Evolutionary conservation across 2,113 vertebrate genomes (phyloP), one percentile per base, ranked within the genome.

Genomic region (Helogale parvula): DNA sequence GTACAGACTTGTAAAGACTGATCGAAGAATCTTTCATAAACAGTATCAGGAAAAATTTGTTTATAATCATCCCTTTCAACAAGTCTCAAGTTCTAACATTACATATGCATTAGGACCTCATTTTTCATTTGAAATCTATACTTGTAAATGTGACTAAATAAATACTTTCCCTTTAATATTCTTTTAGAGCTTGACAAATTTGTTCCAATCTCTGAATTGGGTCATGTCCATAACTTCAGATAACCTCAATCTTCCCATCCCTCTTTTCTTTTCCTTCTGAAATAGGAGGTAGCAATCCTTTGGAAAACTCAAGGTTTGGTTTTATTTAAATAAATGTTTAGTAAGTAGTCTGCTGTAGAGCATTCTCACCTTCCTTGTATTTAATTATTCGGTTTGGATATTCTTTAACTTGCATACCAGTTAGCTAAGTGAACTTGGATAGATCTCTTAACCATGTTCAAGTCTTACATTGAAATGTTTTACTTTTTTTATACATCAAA

Each of bases 401-500:
- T 82, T 91, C 65, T 90, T 93, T 50, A 94, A 72, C 35, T 68
- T 72, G 38, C 74, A 72, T 6, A 80, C 4, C 74, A 85, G 25
- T 9, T 54, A 54, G 74, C 71, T 71, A 74, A 83, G n/a, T 74
- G n/a, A 84, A 82, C 6, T 80, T 41, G 35, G 2, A 33, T 17
- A 83, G 1, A 81, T 80, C 65, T 96, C n/a, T 77, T 77, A 81
- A 89, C 35, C 72, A 88, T 54, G 31, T 23, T 83, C 35, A 71
- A 92, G 33, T 69, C 3, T 71, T 86, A 47, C 63, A 47, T 45
- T 65, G 88, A 74, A 68, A 63, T 60, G n/a, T 63, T 94, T 94
- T 92, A 79, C n/a, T 65, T 84, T 71, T 71, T 93, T 90, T 23
- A 96, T 19, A 92, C 25, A 96, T 50, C 31, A 85, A 76, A 50